phyloP scores from a whole-genome alignment of 2,113 vertebrate genomes.

The Aegotheles bennettii region DNA sequence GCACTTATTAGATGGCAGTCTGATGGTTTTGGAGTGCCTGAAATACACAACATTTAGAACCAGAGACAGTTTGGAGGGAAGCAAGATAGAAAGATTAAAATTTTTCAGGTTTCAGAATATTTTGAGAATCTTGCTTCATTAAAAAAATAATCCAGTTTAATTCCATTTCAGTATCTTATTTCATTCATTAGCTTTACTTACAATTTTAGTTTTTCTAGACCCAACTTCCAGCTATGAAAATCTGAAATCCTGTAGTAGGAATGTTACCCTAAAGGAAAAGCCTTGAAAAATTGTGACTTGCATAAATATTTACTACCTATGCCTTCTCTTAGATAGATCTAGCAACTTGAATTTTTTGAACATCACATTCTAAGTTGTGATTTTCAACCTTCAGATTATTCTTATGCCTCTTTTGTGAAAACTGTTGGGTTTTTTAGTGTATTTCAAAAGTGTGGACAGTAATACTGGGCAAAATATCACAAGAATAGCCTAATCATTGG shows the following conservation, averaged over 20 bases:
- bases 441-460: background rate
- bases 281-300: background rate
- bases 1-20: background rate
- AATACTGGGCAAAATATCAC: background rate
- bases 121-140: background rate
- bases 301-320: background rate
- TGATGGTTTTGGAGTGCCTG: background rate
- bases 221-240: background rate
- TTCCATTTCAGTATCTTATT: background rate
- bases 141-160: background rate
- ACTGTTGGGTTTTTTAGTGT: accelerated
- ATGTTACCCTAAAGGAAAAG: background rate
- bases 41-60: background rate
- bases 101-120: background rate
- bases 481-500: background rate
- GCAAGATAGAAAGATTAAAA: background rate
- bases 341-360: background rate
- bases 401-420: background rate
- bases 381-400: background rate
- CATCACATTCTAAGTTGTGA: background rate
- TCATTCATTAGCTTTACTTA: background rate
- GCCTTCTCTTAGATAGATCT: background rate
- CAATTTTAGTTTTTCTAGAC: background rate
- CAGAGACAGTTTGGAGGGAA: background rate
- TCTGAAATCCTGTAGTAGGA: background rate